Conservation (phyloP, 1,140 invertebrate genomes). For the Lepidurus packardi region DNA sequence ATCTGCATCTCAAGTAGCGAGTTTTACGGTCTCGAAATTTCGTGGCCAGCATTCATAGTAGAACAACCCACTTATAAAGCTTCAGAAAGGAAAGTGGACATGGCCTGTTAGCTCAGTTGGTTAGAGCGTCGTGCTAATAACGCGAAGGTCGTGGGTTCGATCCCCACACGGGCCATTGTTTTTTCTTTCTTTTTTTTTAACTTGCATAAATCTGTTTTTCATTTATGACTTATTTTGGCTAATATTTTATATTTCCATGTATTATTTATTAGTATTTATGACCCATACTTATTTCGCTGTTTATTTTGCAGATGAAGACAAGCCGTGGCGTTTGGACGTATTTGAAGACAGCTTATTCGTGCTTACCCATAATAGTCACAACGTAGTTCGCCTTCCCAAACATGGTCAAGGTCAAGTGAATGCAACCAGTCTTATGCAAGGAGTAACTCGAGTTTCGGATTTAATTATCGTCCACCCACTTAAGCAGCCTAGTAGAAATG, state of each 20-base stretch:
- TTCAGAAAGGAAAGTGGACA: neutral
- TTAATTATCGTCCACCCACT: constrained; percentile 61
- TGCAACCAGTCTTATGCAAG: constrained; percentile 51
- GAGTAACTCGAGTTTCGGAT: constrained; percentile 54
- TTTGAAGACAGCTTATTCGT: constrained; percentile 67
- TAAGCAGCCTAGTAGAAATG: constrained; percentile 54
- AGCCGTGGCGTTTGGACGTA: constrained; percentile 63
- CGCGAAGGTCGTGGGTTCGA: constrained; percentile 16
- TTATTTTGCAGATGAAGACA: constrained; percentile 43
- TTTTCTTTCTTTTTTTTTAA: neutral
- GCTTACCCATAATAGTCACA: constrained; percentile 56
- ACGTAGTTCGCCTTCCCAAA: constrained; percentile 62
- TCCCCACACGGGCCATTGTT: neutral
- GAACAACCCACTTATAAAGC: neutral
- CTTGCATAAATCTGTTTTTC: neutral
- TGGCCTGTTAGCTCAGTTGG: constrained; percentile 24
- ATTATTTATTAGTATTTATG: constrained; percentile 14
- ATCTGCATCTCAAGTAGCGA: too few relatives aligned
- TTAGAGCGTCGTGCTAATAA: constrained; percentile 21
- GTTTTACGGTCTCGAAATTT: too few relatives aligned
- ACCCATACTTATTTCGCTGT: constrained; percentile 17
- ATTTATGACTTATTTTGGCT: neutral
- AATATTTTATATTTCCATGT: constrained; percentile 9
- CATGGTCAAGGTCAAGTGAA: constrained; percentile 54
- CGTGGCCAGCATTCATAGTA: too few relatives aligned